Conservation (phyloP, 2,113 vertebrate species). For the Podarcis raffonei region DNA sequence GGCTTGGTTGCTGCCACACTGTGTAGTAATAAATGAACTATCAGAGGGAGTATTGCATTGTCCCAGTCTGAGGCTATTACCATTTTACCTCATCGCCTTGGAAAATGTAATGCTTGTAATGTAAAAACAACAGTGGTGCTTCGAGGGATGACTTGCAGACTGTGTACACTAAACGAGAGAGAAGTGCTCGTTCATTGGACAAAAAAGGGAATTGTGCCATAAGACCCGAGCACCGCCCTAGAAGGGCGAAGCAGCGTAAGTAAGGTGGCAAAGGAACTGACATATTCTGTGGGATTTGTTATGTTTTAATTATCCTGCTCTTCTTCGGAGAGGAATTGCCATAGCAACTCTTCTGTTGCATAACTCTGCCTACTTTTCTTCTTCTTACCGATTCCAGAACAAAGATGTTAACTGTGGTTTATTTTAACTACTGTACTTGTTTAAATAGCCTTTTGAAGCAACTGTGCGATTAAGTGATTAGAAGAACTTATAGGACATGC, state of each 20-base stretch:
- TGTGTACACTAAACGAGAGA: background rate
- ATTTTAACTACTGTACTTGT: background rate
- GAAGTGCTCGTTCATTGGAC: background rate
- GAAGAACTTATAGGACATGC: slow-evolving; percentile 10
- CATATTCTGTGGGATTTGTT: slow-evolving; percentile 6
- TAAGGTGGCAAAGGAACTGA: background rate
- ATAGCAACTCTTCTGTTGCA: slow-evolving; percentile 60
- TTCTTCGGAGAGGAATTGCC: slow-evolving; percentile 58
- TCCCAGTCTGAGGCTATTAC: background rate
- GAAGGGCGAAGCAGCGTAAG: background rate
- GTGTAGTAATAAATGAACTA: background rate
- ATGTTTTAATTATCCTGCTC: slow-evolving; percentile 29
- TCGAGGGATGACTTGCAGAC: background rate
- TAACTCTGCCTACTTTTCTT: slow-evolving; percentile 45
- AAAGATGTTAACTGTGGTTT: slow-evolving; percentile 35
- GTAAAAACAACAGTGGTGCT: background rate
- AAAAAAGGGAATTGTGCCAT: background rate
- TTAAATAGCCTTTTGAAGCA: slow-evolving; percentile 26
- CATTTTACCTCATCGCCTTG: background rate
- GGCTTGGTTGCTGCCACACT: background rate
- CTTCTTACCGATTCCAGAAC: slow-evolving; percentile 50
- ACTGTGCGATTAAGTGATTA: slow-evolving; percentile 34
- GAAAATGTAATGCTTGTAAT: background rate
- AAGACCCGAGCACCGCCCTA: background rate
- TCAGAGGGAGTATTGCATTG: background rate